Percentiles rank a stretch among this genome's conserved stretches.
phyloP scores from a whole-genome alignment of 2,113 vertebrate species.

The Amphilophus citrinellus region DNA sequence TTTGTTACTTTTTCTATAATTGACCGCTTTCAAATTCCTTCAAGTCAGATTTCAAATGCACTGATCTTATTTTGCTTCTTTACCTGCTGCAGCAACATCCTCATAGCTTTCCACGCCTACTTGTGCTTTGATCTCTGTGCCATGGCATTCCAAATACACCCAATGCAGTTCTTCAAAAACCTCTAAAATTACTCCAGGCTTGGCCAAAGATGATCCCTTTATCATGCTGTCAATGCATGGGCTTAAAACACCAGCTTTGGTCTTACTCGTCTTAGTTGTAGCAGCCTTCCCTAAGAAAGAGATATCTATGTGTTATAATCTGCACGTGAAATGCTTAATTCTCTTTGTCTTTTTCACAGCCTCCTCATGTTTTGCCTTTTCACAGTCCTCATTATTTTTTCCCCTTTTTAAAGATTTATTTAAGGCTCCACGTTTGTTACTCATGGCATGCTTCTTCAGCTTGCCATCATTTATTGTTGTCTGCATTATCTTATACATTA shows the following conservation, averaged over 20 bases:
- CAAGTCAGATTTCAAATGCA: constrained; percentile 13
- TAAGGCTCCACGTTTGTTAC: neutral
- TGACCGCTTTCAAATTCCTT: neutral
- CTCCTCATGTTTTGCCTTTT: constrained; percentile 5
- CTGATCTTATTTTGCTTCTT: constrained; percentile 4
- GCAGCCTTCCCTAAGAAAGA: neutral
- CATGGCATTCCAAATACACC: neutral
- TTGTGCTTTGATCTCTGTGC: neutral
- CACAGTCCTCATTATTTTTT: neutral
- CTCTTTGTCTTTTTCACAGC: neutral
- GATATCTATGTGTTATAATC: neutral
- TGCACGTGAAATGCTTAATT: neutral
- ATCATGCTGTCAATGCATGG: neutral
- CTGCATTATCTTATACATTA: neutral
- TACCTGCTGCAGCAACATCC: neutral
- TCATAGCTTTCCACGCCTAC: neutral
- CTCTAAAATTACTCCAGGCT: neutral
- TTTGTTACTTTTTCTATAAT: neutral
- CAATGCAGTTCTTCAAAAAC: neutral
- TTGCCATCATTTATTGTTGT: constrained; percentile 14
- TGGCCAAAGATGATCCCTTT: constrained; percentile 2
- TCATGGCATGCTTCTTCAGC: neutral
- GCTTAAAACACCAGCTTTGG: neutral
- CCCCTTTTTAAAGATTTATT: neutral
- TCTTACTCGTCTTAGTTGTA: neutral